Percentiles rank a stretch among this genome's conserved stretches.
These are phyloP conservation scores for Smittia aterrima DNA, from an alignment of 2,888 invertebrate species.

Conservation along the genomic window DNA sequence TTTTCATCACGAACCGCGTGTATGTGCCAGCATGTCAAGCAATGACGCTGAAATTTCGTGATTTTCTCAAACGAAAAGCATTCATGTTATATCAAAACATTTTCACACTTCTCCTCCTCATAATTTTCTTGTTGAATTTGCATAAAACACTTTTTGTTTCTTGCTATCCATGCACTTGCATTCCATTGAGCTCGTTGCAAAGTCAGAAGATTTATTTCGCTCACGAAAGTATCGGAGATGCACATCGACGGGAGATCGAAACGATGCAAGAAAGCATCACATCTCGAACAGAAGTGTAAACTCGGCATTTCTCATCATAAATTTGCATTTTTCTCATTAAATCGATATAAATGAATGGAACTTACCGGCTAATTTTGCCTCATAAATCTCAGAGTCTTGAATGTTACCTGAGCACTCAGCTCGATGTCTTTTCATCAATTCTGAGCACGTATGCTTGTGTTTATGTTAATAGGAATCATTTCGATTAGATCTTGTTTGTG, in stretches of 20 bases:
- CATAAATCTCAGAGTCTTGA: constrained; percentile 3
- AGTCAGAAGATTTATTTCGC: background rate
- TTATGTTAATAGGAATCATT: constrained; percentile 2
- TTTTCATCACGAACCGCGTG: background rate
- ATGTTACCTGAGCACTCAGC: background rate
- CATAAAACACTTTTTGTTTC: background rate
- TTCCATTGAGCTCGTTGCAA: constrained; percentile 1
- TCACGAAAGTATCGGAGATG: background rate
- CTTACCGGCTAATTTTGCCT: constrained; percentile 14
- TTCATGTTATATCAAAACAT: constrained; percentile 12
- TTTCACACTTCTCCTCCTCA: constrained; percentile 7
- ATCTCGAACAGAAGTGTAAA: constrained; percentile 34
- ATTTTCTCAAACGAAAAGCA: background rate
- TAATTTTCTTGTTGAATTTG: background rate
- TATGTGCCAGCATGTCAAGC: background rate
- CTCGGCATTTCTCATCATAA: constrained; percentile 33
- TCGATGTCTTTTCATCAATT: constrained; percentile 13
- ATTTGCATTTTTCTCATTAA: constrained; percentile 34
- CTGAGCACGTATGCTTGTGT: background rate
- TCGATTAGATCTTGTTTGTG: background rate
- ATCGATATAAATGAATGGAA: background rate
- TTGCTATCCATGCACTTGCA: background rate
- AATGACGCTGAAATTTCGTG: background rate
- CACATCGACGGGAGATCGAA: constrained; percentile 15
- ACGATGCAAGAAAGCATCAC: constrained; percentile 7